Evolutionary conservation across 2,113 vertebrate species (phyloP), one percentile per base, ranked within the genome.

Genomic region (Paralichthys olivaceus): DNA sequence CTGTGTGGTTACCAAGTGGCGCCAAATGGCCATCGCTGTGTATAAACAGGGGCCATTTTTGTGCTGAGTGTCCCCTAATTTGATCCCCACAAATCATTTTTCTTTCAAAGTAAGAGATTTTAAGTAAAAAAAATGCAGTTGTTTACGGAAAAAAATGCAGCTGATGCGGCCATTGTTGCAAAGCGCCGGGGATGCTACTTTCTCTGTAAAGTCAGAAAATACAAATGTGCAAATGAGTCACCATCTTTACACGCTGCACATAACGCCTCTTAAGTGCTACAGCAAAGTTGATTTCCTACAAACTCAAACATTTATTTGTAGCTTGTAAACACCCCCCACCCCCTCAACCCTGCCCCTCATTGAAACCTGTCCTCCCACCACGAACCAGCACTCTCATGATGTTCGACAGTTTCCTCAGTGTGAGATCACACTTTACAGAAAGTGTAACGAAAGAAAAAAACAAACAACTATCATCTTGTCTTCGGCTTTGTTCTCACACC

Each of bases 1-100:
- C 90, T 62, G 62, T 80, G 90, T 34, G 92, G 92, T 93, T 79
- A 69, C 29, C 3, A 45, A 71, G 83, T 83, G 84, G 90, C 86
- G 91, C 90, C 92, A 85, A 93, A 88, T 65, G 86, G 83, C 77
- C 89, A 77, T 81, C 68, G 63, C 84, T 85, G 88, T 32, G 90
- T 79, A 84, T 77, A 92, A 84, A 87, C 85, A 84, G 65, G 75
- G 72, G 47, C 71, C 78, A 13, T 79, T 90, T 90, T 84, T 87
- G 71, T 79, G 75, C 78, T 56, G 84, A 86, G 86, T 61, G 66
- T 84, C 77, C 70, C 37, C 54, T 84, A 49, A 83, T 90, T 78
- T 87, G 71, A 88, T 83, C 70, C 17, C 65, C 73, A 66, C 76
- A 51, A 72, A 51, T 88, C 60, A 11, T 68, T 53, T 73, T 62